Evolutionary conservation across 1,140 invertebrate species (phyloP).

Genomic region (Calephelis virginiensis): DNA sequence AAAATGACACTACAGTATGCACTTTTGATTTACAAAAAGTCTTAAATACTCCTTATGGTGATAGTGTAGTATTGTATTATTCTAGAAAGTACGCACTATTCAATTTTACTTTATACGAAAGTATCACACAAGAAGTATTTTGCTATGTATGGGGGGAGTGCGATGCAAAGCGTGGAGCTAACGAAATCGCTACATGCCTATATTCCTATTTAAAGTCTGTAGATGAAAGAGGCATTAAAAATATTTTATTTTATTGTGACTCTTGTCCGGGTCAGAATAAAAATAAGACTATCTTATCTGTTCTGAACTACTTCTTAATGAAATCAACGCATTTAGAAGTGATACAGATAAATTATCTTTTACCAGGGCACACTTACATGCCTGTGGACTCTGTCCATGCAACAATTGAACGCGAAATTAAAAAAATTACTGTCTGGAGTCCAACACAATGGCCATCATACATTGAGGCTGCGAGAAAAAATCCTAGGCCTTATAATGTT

Average conservation of each 20-base stretch:
- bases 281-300: background rate
- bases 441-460: slow-evolving; percentile 2
- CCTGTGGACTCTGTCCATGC: background rate
- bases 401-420: no score
- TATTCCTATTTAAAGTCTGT: background rate
- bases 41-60: background rate
- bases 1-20: no score
- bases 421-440: no score
- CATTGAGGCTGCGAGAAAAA: slow-evolving; percentile 10
- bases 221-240: background rate
- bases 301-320: background rate
- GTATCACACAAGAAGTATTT: background rate
- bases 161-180: background rate
- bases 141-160: background rate
- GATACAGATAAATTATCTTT: background rate
- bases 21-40: no score
- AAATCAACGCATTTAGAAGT: background rate
- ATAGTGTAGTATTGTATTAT: background rate
- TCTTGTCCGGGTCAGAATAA: background rate
- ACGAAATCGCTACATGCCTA: background rate
- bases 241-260: background rate
- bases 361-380: background rate
- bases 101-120: no score
- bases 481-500: slow-evolving; percentile 11
- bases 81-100: background rate